These are phyloP conservation scores for Leptopilina boulardi DNA, from an alignment of 1,140 invertebrate species.

Conservation along the genomic window DNA sequence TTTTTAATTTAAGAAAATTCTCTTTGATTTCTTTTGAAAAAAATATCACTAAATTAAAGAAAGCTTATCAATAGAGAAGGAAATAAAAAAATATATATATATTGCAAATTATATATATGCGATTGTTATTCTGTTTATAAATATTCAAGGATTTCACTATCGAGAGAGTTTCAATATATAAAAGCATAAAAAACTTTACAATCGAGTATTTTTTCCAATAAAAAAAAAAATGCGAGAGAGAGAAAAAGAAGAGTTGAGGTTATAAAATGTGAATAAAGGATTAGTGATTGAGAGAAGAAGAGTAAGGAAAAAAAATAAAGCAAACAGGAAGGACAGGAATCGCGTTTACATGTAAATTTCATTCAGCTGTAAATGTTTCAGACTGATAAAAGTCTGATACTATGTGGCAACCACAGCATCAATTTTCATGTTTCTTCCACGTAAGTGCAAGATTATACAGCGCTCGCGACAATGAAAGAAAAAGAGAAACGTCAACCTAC, in stretches of 20 bases:
- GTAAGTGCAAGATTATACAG: slow-evolving; percentile 13
- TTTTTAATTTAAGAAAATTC: no score
- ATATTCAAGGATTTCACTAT: not conserved
- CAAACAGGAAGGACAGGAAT: slow-evolving; percentile 7
- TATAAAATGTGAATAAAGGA: slow-evolving; percentile 1
- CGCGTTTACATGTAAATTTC: slow-evolving; percentile 4
- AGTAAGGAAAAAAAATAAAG: not conserved
- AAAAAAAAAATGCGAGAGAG: not conserved
- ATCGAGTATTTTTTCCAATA: not conserved
- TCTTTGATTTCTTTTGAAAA: no score
- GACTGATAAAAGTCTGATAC: slow-evolving; percentile 4
- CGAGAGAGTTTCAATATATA: not conserved
- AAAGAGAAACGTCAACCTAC: not conserved
- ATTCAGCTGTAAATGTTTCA: slow-evolving; percentile 6
- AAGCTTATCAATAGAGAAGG: not conserved
- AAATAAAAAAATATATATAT: not conserved
- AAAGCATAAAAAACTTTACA: not conserved
- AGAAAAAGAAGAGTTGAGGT: not conserved
- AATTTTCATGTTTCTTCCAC: slow-evolving; percentile 14
- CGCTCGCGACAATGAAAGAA: not conserved
- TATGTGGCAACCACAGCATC: slow-evolving; percentile 1
- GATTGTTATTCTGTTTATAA: not conserved
- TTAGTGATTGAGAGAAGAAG: not conserved
- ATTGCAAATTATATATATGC: not conserved
- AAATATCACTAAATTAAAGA: no score